Evolutionary conservation across 2,113 vertebrate genomes (phyloP).

Genomic region (Raja brachyura): DNA sequence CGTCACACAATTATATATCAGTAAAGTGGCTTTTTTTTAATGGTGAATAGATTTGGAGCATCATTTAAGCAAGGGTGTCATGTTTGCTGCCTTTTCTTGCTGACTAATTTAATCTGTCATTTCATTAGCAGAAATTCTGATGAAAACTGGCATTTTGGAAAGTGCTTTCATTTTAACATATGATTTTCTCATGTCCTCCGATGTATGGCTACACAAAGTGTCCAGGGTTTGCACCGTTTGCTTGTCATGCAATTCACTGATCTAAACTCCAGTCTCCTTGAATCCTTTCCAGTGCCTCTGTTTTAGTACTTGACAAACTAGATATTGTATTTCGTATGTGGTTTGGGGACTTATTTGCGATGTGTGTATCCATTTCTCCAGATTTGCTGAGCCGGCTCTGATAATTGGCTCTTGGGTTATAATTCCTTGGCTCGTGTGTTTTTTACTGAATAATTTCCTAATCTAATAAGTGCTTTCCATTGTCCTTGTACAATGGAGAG

Average conservation of each 20-base stretch:
- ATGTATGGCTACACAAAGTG: background rate
- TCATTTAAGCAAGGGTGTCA: background rate
- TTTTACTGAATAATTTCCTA: background rate
- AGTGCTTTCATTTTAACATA: background rate
- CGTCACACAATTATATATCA: background rate
- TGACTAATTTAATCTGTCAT: background rate
- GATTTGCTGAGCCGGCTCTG: background rate
- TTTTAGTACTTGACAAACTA: conserved; percentile 11
- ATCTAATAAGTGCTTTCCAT: conserved; percentile 3
- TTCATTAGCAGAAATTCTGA: background rate
- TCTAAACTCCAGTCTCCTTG: conserved; percentile 29
- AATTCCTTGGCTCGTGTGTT: background rate
- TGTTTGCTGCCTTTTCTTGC: background rate
- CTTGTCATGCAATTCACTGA: background rate
- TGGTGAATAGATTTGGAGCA: background rate
- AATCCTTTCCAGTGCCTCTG: background rate
- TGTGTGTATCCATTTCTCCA: background rate
- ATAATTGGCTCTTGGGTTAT: background rate
- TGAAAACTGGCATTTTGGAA: background rate
- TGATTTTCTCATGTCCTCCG: background rate
- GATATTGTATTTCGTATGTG: background rate
- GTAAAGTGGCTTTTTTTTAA: background rate
- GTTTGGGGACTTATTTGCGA: background rate
- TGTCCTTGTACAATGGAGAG: background rate
- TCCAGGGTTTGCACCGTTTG: background rate